Conservation (phyloP, 2,113 vertebrate genomes). For the Aegithalos caudatus region DNA sequence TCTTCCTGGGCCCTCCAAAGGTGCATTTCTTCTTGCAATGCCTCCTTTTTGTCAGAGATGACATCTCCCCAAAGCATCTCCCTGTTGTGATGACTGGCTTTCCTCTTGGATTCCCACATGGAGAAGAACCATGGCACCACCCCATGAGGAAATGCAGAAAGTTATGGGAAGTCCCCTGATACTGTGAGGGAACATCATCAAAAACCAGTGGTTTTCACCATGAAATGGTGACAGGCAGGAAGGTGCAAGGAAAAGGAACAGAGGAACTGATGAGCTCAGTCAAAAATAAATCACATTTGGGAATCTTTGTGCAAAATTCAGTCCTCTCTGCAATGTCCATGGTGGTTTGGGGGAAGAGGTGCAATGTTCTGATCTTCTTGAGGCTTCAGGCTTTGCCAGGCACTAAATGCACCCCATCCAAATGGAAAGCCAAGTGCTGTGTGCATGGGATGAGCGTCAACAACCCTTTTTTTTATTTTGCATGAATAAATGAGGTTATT, state of each 20-base stretch:
- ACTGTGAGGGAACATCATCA: not conserved
- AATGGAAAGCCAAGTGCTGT: not conserved
- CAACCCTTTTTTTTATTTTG: not conserved
- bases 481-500: not conserved
- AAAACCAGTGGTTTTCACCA: accelerated
- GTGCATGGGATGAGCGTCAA: accelerated
- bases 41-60: not conserved
- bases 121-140: accelerated
- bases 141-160: not conserved
- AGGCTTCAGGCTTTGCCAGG: not conserved
- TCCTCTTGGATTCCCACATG: accelerated
- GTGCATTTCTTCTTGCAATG: not conserved
- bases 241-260: not conserved
- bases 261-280: not conserved
- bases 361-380: not conserved
- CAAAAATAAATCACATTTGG: not conserved
- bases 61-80: accelerated
- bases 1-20: not conserved
- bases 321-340: accelerated
- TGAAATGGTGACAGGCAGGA: not conserved
- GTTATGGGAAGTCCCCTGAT: accelerated
- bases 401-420: not conserved
- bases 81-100: accelerated
- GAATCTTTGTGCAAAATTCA: not conserved
- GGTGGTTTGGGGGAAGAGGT: not conserved